These are phyloP conservation scores for Zeugodacus cucurbitae DNA, from an alignment of 1,140 invertebrate species.

Conservation along the genomic window DNA sequence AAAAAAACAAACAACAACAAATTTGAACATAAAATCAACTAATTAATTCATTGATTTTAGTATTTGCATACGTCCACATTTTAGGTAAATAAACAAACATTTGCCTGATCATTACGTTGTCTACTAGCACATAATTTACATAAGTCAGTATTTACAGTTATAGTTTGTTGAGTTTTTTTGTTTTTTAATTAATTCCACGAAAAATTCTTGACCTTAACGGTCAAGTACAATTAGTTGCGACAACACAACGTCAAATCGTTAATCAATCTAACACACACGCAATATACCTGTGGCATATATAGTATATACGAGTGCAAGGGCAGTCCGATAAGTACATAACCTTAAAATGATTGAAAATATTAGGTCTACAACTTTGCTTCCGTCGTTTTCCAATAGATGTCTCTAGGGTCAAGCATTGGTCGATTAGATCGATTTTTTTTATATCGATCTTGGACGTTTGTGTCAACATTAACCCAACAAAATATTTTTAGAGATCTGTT, in stretches of 20 bases:
- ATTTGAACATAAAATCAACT: neutral
- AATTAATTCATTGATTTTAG: neutral
- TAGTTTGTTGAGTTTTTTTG: neutral
- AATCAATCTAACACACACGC: neutral
- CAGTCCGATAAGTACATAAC: too few species aligned
- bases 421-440: too few species aligned
- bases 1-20: neutral
- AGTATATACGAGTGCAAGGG: too few species aligned
- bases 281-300: neutral
- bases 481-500: too few species aligned
- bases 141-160: neutral
- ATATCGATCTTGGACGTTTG: too few species aligned
- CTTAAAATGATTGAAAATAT: too few species aligned
- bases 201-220: slow-evolving; percentile 33
- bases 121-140: neutral
- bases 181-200: neutral
- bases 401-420: too few species aligned
- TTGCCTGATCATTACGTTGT: neutral
- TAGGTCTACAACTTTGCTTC: too few species aligned
- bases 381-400: too few species aligned
- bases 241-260: neutral
- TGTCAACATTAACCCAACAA: too few species aligned
- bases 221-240: slow-evolving; percentile 23
- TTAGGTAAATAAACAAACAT: neutral
- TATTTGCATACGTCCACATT: neutral